Percentiles rank a stretch among this genome's conserved stretches.
These are phyloP conservation scores for Argyresthia albistria DNA, from an alignment of 2,888 invertebrate species.

Conservation along the genomic window DNA sequence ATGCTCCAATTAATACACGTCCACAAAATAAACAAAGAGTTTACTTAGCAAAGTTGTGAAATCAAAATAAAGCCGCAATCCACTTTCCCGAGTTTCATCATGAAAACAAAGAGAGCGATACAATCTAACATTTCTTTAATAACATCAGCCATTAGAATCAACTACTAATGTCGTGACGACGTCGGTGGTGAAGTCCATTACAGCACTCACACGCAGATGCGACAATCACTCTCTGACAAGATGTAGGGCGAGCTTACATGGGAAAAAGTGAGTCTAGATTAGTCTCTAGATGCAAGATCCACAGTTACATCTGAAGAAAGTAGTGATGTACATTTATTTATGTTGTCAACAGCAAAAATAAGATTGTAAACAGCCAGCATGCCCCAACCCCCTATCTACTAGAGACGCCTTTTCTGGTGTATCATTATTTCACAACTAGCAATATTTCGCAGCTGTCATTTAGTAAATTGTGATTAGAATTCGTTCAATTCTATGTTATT, in stretches of 20 bases:
- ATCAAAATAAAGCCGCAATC: constrained; percentile 17
- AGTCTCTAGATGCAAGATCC: too few relatives aligned
- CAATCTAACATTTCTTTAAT: constrained; percentile 65
- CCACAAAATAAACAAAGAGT: not conserved
- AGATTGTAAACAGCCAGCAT: too few relatives aligned
- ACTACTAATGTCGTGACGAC: constrained; percentile 39
- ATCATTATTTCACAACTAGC: too few relatives aligned
- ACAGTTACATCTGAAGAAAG: too few relatives aligned
- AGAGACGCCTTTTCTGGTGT: too few relatives aligned
- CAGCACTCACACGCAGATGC: constrained; percentile 8
- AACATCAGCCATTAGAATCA: constrained; percentile 59
- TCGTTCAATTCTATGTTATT: too few relatives aligned
- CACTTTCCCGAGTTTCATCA: constrained; percentile 42
- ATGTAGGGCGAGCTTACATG: not conserved
- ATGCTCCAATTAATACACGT: not conserved
- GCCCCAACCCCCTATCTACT: too few relatives aligned
- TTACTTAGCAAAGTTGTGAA: constrained; percentile 3
- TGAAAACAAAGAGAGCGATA: constrained; percentile 53
- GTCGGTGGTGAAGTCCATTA: constrained; percentile 25
- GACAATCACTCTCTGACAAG: not conserved
- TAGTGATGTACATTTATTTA: too few relatives aligned
- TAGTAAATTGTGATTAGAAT: too few relatives aligned
- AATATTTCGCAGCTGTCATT: too few relatives aligned
- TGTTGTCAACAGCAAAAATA: too few relatives aligned
- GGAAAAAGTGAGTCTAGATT: not conserved